Conservation (phyloP, 2,888 invertebrate species). For the Megaustenia siamemsis region DNA sequence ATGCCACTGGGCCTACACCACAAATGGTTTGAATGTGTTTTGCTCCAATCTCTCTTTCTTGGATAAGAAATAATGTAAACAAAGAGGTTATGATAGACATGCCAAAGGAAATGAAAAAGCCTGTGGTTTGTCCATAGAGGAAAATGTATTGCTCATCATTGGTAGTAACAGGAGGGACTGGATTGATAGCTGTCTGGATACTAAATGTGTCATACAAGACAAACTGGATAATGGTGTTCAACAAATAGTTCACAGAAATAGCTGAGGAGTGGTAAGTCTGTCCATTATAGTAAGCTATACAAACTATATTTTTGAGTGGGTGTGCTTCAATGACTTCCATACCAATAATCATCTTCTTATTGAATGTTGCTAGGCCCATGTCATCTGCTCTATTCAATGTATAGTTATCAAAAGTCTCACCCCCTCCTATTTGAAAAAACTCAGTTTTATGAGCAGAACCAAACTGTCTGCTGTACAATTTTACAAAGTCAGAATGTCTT, state of each 20-base stretch:
- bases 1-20: too few relatives aligned
- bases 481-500: too few relatives aligned
- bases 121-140: constrained; percentile 3
- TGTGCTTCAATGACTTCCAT: constrained; percentile 58
- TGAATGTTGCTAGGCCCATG: constrained; percentile 76
- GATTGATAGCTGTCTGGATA: too few relatives aligned
- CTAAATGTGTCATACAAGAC: too few relatives aligned
- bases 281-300: constrained; percentile 87
- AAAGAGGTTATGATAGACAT: constrained; percentile 76
- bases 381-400: constrained; percentile 61
- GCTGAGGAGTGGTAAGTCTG: constrained; percentile 88
- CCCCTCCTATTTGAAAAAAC: too few relatives aligned
- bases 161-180: not conserved
- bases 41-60: constrained; percentile 64
- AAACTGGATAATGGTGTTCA: too few relatives aligned
- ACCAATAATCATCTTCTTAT: constrained; percentile 77
- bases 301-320: constrained; percentile 36
- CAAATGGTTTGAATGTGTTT: too few relatives aligned
- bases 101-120: constrained; percentile 71
- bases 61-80: constrained; percentile 74
- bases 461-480: too few relatives aligned
- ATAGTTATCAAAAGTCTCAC: constrained; percentile 51
- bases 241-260: constrained; percentile 71
- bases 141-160: not conserved
- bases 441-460: too few relatives aligned